Conservation (phyloP, 2,888 invertebrate genomes). For the Galerucella pusilla region DNA sequence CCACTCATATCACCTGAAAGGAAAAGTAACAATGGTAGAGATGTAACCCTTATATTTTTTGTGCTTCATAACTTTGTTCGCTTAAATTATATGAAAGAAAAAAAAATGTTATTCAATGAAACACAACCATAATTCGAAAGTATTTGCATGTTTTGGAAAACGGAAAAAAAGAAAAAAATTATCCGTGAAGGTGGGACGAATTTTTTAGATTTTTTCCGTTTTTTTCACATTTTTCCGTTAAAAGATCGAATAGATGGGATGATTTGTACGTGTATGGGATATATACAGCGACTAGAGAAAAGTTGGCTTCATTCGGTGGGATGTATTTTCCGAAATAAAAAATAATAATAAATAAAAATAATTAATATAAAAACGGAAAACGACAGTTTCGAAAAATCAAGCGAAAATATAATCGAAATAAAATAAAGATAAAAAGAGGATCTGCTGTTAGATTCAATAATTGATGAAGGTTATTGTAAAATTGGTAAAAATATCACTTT, state of each 20-base stretch:
- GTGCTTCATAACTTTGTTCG: slow-evolving; percentile 47
- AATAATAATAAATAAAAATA: background rate
- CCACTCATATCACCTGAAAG: slow-evolving; percentile 49
- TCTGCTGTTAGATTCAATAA: background rate
- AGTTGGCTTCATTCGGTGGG: slow-evolving; percentile 55
- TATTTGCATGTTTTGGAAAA: too few species aligned
- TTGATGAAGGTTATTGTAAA: background rate
- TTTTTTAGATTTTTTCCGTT: background rate
- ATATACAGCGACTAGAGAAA: slow-evolving; percentile 62
- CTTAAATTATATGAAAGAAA: slow-evolving; percentile 46
- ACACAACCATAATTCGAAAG: slow-evolving; percentile 19
- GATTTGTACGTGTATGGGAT: slow-evolving; percentile 59
- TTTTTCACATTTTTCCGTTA: slow-evolving; percentile 39
- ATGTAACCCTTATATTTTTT: slow-evolving; percentile 44
- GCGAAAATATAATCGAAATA: background rate
- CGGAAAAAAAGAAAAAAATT: background rate
- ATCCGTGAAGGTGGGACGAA: background rate
- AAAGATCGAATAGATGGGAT: slow-evolving; percentile 48
- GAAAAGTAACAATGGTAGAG: slow-evolving; percentile 31
- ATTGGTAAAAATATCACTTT: too few species aligned
- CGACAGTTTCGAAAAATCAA: background rate
- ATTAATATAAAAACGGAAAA: background rate
- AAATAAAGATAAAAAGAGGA: background rate
- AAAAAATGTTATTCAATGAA: slow-evolving; percentile 43
- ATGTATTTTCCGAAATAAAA: slow-evolving; percentile 53